phyloP scores from a whole-genome alignment of 2,888 invertebrate genomes.

The Barypeithes pellucidus region DNA sequence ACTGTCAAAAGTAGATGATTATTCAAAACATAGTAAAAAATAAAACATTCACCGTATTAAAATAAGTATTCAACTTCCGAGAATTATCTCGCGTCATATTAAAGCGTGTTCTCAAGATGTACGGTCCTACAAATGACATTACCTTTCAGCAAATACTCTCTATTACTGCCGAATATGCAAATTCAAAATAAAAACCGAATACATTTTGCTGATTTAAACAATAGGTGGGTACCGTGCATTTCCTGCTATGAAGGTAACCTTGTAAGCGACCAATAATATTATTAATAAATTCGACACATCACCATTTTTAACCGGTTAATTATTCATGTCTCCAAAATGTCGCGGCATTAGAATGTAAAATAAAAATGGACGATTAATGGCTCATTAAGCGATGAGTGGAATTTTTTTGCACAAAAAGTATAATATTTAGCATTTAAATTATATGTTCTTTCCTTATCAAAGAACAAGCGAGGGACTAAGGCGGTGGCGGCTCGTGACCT shows the following conservation, averaged over 20 bases:
- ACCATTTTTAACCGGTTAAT: slow-evolving; percentile 45
- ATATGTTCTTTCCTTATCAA: too few relatives aligned
- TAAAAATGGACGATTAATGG: slow-evolving; percentile 33
- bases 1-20: too few relatives aligned
- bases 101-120: too few relatives aligned
- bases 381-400: slow-evolving; percentile 34
- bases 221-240: slow-evolving; percentile 49
- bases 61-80: too few relatives aligned
- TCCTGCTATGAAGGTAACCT: slow-evolving; percentile 48
- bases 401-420: slow-evolving; percentile 14
- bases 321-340: slow-evolving; percentile 48
- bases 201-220: slow-evolving; percentile 52
- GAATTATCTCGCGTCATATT: too few relatives aligned
- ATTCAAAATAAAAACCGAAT: slow-evolving; percentile 33
- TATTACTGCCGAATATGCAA: slow-evolving; percentile 29
- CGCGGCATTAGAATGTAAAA: slow-evolving; percentile 42
- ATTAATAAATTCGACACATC: slow-evolving; percentile 51
- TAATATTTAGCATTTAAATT: background rate
- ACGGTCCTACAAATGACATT: too few relatives aligned
- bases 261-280: slow-evolving; percentile 52
- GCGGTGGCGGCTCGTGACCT: too few relatives aligned
- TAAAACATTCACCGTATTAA: too few relatives aligned
- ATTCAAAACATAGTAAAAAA: too few relatives aligned
- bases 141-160: too few relatives aligned
- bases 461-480: too few relatives aligned